Base-by-base conservation (phyloP, 2,113 vertebrate genomes). In the Brachyhypopomus occidentalis region DNA sequence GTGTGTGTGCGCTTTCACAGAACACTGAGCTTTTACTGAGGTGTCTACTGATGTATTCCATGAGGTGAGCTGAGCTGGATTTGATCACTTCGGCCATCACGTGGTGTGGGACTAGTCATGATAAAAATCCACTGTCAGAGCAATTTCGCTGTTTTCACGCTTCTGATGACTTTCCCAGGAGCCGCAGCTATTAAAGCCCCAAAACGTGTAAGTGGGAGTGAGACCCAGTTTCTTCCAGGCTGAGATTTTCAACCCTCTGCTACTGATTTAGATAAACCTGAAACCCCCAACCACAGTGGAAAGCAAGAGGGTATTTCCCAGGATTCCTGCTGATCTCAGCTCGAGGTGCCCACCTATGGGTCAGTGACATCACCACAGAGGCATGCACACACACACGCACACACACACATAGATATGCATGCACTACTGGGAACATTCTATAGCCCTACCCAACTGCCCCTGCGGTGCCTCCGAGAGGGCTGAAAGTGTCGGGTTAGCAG, bases 321-420 rank as follows among this genome's bases (percentile, higher is more conserved):
- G 48, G 14, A 56, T 84, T 80, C 48, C 64, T 77, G 77, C 83
- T 73, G 55, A 86, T 55, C 83, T 83, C 80, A 63, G 56, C 30
- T 45, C 55, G 56, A 84, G 77, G 38, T 76, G 66, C 45, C 48
- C 22, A 66, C 71, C 72, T 72, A 58, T 62, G 45, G 69, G 83
- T 56, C 80, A 62, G 66, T 79, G 72, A 82, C 52, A 78, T 78
- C 71, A 83, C 17, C 58, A 14, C 34, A 60, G 59, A 60, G 38
- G 63, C 55, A 9, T 17, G 20, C 20, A 60, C 20, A 23, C 12
- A 59, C 30, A 34, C 23, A 82, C 55, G n/a, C 27, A 59, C 16
- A 69, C 48, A 7, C 6, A 56, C 8, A 4, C 27, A 41, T 60
- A 56, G 4, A 4, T 20, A 41, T 60, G 52, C 17, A 7, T 20